Evolutionary conservation across 1,140 invertebrate species (phyloP), one percentile per base, ranked within the genome.

Genomic region (Drosophila bipectinata): DNA sequence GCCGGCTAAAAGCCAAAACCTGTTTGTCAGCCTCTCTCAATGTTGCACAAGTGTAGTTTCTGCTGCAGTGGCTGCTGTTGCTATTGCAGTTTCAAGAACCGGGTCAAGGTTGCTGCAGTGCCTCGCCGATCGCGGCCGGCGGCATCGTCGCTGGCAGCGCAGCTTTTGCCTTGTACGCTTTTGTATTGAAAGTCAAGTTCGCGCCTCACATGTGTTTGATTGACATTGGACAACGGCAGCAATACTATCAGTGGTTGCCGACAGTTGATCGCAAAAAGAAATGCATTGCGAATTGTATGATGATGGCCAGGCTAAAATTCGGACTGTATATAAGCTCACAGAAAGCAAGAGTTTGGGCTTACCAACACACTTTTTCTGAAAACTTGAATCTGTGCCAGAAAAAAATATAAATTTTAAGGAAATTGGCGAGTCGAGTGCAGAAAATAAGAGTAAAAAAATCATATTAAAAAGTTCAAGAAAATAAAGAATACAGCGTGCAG

Each of bases 111-210:
- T 90, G 77, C 47, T 69, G 62, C 64, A 55, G 48, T 44, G 73
- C 62, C 51, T 52, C 47, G 56, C 14, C 67, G 72, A 80, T 79
- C 77, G 34, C 63, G 62, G 67, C 45, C 61, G 63, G 39, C 69
- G 44, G 34, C 34, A 37, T 14, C 71, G 45, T 34, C 14, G 45
- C 60, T 30, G 53, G 49, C 76, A 56, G 26, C 82, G 62, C 73
- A 80, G 83, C 72, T 87, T 75, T 87, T 71, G 83, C 82, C 82
- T 88, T 88, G 83, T 83, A 64, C 72, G 83, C 75, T 88, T 44
- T 88, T 67, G 56, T 79, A 88, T 88, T 88, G 83, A 88, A 88
- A 88, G 83, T 88, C 83, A 88, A 88, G 83, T 88, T 88, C 83
- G 83, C 80, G 79, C 62, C 66, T 79, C 78, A 88, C 41, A 76